Evolutionary conservation across 2,113 vertebrate species (phyloP).

Genomic region (Chloropsis hardwickii): DNA sequence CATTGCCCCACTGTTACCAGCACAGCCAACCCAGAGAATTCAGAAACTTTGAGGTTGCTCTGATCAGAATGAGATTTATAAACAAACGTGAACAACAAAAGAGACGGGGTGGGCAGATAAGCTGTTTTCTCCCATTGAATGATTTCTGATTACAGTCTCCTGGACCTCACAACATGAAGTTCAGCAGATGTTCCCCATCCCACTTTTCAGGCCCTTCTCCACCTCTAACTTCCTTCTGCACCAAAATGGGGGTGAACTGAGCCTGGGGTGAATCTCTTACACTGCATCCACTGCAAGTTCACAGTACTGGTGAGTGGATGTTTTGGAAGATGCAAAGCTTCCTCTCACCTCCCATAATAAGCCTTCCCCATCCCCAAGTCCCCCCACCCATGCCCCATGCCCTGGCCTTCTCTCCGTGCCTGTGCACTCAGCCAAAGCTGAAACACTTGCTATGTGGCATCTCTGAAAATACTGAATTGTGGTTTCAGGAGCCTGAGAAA

Average conservation of each 20-base stretch:
- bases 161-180: neutral
- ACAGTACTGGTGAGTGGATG: neutral
- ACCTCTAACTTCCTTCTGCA: neutral
- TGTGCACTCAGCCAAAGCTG: neutral
- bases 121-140: neutral
- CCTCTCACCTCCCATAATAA: neutral
- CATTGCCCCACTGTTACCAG: neutral
- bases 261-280: neutral
- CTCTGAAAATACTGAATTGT: neutral
- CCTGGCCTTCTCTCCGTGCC: neutral
- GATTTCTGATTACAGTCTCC: neutral
- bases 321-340: neutral
- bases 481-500: neutral
- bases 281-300: neutral
- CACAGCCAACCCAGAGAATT: neutral
- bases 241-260: accelerated
- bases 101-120: accelerated
- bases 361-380: neutral
- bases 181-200: neutral
- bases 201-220: neutral
- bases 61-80: neutral
- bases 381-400: neutral
- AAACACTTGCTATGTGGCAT: neutral
- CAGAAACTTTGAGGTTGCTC: neutral
- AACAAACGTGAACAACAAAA: neutral